phyloP scores from a whole-genome alignment of 2,888 invertebrate genomes.

The Boloria euphrosyne region DNA sequence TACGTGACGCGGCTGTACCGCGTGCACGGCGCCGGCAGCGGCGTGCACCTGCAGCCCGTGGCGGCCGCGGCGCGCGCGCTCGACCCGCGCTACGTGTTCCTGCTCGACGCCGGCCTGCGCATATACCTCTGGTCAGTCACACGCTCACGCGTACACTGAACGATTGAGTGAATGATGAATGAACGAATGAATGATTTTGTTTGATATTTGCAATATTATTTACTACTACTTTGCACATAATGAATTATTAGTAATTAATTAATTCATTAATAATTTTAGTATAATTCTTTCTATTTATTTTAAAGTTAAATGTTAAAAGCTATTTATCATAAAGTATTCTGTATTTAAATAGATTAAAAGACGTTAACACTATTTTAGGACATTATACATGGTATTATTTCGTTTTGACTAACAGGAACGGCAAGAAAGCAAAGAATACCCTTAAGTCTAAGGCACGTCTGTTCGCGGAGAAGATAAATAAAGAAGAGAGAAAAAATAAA shows the following conservation, averaged over 20 bases:
- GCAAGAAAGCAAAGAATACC: constrained; percentile 93
- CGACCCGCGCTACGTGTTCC: constrained; percentile 95
- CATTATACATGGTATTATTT: neutral
- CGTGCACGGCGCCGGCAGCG: constrained; percentile 93
- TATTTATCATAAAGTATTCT: too few species aligned
- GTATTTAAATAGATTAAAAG: too few species aligned
- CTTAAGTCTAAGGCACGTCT: constrained; percentile 93
- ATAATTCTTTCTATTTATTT: too few species aligned
- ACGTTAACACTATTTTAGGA: too few species aligned
- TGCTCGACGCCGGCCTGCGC: constrained; percentile 92
- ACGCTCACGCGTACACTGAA: constrained; percentile 22
- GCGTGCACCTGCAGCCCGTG: constrained; percentile 95
- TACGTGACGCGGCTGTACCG: constrained; percentile 93
- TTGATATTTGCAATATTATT: neutral
- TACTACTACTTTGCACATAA: too few species aligned
- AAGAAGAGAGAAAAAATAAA: constrained; percentile 97
- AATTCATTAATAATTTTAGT: too few species aligned
- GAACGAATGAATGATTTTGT: too few species aligned
- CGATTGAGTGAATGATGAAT: neutral
- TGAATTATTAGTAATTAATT: too few species aligned
- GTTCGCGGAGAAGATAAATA: constrained; percentile 98
- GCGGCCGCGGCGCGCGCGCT: constrained; percentile 84
- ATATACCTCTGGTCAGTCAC: constrained; percentile 91
- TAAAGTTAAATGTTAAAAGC: too few species aligned
- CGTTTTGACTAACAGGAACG: constrained; percentile 69